Percentiles rank a stretch among this genome's conserved stretches.
Evolutionary conservation across 2,113 vertebrate species (phyloP).

Genomic region (Phocoena sinus): DNA sequence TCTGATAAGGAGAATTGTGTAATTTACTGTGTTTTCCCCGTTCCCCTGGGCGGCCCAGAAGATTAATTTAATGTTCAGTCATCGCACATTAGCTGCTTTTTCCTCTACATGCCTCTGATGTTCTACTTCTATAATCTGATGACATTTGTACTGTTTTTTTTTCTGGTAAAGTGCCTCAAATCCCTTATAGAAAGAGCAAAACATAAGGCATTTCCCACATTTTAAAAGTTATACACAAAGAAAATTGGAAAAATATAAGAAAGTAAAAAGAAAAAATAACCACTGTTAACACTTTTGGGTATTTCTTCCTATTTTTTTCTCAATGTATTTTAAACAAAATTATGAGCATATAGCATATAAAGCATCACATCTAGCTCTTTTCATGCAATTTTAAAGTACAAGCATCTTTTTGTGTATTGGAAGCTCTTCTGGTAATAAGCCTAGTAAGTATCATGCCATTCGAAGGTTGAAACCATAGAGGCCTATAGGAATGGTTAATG

Average conservation of each 20-base stretch:
- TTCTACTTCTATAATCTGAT: conserved; percentile 46
- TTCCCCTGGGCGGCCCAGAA: not conserved
- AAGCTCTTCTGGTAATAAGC: not conserved
- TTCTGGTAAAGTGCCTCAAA: not conserved
- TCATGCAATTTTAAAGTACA: not conserved
- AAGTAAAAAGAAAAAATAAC: not conserved
- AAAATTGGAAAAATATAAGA: not conserved
- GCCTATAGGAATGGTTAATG: not conserved
- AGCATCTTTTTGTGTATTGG: not conserved
- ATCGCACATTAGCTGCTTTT: not conserved
- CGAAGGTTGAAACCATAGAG: not conserved
- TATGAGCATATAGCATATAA: conserved; percentile 10
- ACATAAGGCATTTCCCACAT: not conserved
- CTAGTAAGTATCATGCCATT: not conserved
- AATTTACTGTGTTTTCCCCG: not conserved
- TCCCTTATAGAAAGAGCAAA: conserved; percentile 23
- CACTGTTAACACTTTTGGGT: not conserved
- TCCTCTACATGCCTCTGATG: conserved; percentile 29
- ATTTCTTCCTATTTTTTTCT: conserved; percentile 38
- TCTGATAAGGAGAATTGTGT: conserved; percentile 22
- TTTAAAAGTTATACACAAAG: conserved; percentile 13
- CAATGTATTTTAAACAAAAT: conserved; percentile 24
- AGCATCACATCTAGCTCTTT: not conserved
- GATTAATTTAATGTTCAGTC: conserved; percentile 33
- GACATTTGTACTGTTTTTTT: conserved; percentile 1